Conservation (phyloP, 2,888 invertebrate genomes). For the Cosmia pyralina region DNA sequence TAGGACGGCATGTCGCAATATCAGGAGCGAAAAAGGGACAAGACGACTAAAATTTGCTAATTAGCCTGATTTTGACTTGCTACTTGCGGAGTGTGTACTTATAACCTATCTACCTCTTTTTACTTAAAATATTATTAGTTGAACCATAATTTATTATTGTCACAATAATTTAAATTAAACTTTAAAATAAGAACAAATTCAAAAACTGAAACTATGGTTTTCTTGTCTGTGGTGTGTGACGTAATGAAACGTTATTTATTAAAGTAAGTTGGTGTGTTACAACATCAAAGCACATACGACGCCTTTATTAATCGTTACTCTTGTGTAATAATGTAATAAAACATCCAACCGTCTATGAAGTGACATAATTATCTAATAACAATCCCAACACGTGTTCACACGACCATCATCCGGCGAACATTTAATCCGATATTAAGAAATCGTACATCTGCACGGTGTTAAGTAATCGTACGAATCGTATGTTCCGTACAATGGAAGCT, state of each 20-base stretch:
- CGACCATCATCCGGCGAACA: slow-evolving; percentile 61
- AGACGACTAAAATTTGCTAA: no score
- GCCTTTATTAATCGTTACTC: slow-evolving; percentile 35
- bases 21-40: no score
- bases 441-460: slow-evolving; percentile 76
- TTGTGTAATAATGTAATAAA: slow-evolving; percentile 49
- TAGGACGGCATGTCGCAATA: no score
- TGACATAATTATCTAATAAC: slow-evolving; percentile 64
- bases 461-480: slow-evolving; percentile 47
- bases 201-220: no score
- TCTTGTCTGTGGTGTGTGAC: no score
- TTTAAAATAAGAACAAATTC: background rate
- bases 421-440: slow-evolving; percentile 79
- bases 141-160: background rate
- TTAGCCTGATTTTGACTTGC: no score
- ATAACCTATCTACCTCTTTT: no score
- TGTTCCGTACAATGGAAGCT: slow-evolving; percentile 37
- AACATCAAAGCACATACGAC: slow-evolving; percentile 30
- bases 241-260: no score
- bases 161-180: slow-evolving; percentile 10
- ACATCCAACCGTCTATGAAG: slow-evolving; percentile 28
- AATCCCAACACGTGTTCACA: slow-evolving; percentile 71
- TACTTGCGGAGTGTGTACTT: no score
- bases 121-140: no score
- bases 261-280: no score